Evolutionary conservation across 2,113 vertebrate species (phyloP).

Genomic region (Struthidea cinerea): DNA sequence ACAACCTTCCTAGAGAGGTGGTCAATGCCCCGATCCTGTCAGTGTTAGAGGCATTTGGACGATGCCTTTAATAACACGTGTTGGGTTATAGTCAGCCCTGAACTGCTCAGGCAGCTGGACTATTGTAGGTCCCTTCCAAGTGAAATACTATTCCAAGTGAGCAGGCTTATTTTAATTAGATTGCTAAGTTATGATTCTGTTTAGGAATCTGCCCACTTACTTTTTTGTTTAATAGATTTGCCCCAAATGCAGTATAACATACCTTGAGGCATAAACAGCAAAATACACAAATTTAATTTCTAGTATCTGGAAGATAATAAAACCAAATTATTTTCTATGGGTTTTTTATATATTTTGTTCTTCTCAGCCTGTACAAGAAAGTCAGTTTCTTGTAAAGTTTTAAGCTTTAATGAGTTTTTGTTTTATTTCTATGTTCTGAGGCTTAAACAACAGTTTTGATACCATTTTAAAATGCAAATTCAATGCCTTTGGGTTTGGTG

Average conservation of each 20-base stretch:
- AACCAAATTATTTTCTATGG: neutral
- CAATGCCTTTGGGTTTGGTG: neutral
- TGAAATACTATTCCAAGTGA: neutral
- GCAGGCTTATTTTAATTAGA: neutral
- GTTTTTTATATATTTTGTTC: neutral
- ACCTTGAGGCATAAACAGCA: neutral
- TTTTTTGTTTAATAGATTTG: neutral
- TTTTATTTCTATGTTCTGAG: neutral
- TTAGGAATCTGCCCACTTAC: neutral
- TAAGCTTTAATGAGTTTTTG: neutral
- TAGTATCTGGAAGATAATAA: neutral
- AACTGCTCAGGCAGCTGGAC: neutral
- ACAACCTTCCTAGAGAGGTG: neutral
- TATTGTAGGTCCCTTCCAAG: neutral
- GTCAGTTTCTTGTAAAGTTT: neutral
- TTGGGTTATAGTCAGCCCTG: neutral
- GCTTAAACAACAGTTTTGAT: neutral
- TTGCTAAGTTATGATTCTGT: neutral
- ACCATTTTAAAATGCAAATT: neutral
- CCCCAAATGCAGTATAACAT: neutral
- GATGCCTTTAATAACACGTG: neutral
- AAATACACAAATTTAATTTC: neutral
- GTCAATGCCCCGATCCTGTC: accelerated
- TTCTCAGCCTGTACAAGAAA: neutral
- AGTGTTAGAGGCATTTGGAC: neutral